phyloP scores from a whole-genome alignment of 2,888 invertebrate genomes.

The Arrhopalites spinosus region DNA sequence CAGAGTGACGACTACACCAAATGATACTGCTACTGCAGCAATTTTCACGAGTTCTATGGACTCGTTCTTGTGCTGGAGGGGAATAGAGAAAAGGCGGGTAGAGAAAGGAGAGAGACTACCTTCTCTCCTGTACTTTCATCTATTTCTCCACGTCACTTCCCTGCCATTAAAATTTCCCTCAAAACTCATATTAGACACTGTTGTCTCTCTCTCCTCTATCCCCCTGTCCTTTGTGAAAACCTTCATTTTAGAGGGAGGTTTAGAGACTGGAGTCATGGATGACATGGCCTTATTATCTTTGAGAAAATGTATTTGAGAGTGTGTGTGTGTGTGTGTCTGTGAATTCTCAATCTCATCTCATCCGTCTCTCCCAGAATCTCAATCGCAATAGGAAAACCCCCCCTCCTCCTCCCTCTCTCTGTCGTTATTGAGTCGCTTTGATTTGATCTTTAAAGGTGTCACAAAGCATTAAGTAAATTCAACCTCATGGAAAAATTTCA shows the following conservation, averaged over 20 bases:
- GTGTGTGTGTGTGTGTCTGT: neutral
- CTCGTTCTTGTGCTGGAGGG: no score
- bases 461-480: constrained; percentile 7
- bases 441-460: neutral
- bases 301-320: constrained; percentile 3
- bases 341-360: neutral
- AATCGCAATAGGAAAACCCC: neutral
- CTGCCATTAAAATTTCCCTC: neutral
- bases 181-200: neutral
- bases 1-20: neutral
- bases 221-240: no score
- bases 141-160: constrained; percentile 8
- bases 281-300: constrained; percentile 20
- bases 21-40: constrained; percentile 1
- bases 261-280: neutral
- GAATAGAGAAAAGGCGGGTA: neutral
- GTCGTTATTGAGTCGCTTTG: neutral
- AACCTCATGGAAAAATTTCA: constrained; percentile 1
- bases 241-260: no score
- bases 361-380: neutral
- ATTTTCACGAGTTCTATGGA: neutral
- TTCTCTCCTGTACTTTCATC: constrained; percentile 3
- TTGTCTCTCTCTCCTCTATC: no score
- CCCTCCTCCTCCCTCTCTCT: neutral
- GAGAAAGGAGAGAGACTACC: neutral